phyloP scores from a whole-genome alignment of 2,797 vertebrate genomes.

The Coregonus ussuriensis region DNA sequence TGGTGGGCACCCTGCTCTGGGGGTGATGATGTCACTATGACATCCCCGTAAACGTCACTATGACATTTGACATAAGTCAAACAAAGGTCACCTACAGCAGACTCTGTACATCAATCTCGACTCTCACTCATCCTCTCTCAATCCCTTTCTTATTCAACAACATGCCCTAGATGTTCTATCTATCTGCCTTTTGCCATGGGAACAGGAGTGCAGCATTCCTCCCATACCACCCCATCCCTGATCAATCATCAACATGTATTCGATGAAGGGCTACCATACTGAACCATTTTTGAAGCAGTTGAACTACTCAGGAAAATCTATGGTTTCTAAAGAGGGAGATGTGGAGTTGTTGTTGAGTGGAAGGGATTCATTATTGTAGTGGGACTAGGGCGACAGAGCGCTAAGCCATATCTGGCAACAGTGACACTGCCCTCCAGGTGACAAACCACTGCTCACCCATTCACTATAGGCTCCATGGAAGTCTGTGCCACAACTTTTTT shows the following conservation, averaged over 20 bases:
- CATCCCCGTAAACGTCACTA: background rate
- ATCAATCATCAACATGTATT: conserved; percentile 60
- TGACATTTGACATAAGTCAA: background rate
- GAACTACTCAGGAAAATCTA: conserved; percentile 69
- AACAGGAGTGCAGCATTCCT: conserved; percentile 17
- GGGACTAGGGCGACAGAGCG: conserved; percentile 32
- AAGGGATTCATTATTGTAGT: conserved; percentile 30
- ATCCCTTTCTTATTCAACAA: background rate
- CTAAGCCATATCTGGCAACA: conserved; percentile 41
- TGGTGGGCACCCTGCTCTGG: conserved; percentile 24
- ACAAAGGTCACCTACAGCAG: background rate
- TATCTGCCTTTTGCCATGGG: conserved; percentile 42
- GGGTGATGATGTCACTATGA: background rate
- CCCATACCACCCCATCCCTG: conserved; percentile 41
- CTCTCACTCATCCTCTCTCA: background rate
- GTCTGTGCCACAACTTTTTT: conserved; percentile 30
- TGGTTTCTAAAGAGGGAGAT: conserved; percentile 49
- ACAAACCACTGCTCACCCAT: conserved; percentile 62
- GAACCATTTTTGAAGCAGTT: conserved; percentile 62
- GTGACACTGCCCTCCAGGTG: conserved; percentile 53
- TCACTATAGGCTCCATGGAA: conserved; percentile 27
- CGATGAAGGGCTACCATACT: conserved; percentile 73
- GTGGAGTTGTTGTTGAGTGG: conserved; percentile 48
- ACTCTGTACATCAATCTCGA: conserved; percentile 13
- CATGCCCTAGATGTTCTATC: conserved; percentile 45